phyloP scores from a whole-genome alignment of 2,797 vertebrate genomes.

The Platyrinchus mystaceus region DNA sequence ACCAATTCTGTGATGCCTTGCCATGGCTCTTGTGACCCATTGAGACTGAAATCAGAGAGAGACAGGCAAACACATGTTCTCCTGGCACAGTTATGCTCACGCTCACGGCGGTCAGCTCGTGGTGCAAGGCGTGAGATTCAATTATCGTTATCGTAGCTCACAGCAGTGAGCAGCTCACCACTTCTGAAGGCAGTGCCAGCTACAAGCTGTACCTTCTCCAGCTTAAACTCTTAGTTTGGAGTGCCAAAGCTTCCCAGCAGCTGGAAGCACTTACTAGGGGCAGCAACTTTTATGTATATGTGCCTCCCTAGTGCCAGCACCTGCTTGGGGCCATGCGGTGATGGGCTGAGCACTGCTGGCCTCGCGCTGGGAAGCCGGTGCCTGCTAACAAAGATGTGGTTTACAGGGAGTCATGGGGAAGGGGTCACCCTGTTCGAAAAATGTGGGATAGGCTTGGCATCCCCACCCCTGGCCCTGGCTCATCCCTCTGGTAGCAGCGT shows the following conservation, averaged over 20 bases:
- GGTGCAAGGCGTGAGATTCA: not conserved
- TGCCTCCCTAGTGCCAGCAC: not conserved
- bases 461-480: not conserved
- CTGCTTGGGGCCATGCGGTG: not conserved
- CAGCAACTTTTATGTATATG: not conserved
- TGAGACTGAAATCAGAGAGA: not conserved
- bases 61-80: not conserved
- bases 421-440: not conserved
- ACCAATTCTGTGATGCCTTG: not conserved
- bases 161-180: not conserved
- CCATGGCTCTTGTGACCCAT: accelerated
- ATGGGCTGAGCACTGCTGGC: accelerated
- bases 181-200: not conserved
- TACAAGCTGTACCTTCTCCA: not conserved
- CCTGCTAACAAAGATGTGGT: not conserved
- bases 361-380: accelerated
- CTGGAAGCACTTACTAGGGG: not conserved
- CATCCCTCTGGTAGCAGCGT: accelerated
- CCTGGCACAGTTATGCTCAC: not conserved
- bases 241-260: not conserved
- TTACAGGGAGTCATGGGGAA: not conserved
- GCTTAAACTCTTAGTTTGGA: not conserved
- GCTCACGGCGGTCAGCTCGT: accelerated
- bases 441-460: not conserved
- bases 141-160: not conserved